A percentile compares a stretch with the other conserved stretches of the same genome.
These are phyloP conservation scores for Brachirus orientalis DNA, from an alignment of 2,113 vertebrate species.

Conservation along the genomic window DNA sequence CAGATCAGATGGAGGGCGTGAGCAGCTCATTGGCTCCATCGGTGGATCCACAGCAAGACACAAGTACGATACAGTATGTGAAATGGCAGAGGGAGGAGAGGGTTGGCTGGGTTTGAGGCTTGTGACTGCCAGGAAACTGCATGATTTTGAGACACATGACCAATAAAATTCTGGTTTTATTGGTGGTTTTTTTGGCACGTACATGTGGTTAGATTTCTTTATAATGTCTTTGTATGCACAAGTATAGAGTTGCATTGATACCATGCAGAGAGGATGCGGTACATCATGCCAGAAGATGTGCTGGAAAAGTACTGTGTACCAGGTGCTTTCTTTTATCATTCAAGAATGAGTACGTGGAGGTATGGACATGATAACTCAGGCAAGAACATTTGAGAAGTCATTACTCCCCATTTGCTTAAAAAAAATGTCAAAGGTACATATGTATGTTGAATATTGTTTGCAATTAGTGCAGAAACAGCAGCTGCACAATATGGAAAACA, in stretches of 20 bases:
- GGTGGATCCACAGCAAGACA: too few species aligned
- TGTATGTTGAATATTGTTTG: neutral
- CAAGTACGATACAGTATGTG: slow-evolving; percentile 23
- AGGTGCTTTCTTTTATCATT: neutral
- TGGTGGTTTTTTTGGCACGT: neutral
- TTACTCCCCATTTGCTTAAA: neutral
- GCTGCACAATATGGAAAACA: slow-evolving; percentile 31
- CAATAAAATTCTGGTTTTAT: slow-evolving; percentile 2
- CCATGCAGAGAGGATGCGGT: neutral
- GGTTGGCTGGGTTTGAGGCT: neutral
- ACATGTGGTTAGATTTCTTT: neutral
- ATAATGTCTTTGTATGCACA: too few species aligned
- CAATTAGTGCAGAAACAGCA: slow-evolving; percentile 15
- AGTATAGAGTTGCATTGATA: neutral
- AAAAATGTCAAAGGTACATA: neutral
- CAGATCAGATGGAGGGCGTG: slow-evolving; percentile 16
- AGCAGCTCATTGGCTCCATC: slow-evolving; percentile 25
- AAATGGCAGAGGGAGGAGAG: slow-evolving; percentile 14
- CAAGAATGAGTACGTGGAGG: neutral
- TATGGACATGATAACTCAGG: neutral
- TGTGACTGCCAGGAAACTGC: slow-evolving; percentile 29
- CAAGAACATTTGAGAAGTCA: neutral
- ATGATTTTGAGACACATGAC: slow-evolving; percentile 20
- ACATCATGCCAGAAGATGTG: neutral
- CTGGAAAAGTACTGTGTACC: neutral